Conservation (phyloP, 2,113 vertebrate genomes). For the Edolisoma coerulescens region DNA sequence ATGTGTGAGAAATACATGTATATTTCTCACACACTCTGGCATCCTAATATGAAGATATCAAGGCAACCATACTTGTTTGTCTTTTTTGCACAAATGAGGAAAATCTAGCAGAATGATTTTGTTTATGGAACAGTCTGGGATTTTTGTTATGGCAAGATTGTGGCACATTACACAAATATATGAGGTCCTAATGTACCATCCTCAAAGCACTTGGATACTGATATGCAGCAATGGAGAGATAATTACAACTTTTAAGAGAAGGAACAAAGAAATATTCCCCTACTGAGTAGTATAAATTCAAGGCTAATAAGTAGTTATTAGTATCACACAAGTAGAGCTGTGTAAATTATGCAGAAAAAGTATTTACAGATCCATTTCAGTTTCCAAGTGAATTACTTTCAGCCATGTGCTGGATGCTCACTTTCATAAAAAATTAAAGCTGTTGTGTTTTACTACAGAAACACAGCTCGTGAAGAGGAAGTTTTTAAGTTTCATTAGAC, state of each 20-base stretch:
- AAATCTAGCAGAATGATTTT: not conserved
- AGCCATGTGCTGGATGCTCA: not conserved
- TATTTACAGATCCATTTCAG: constrained; percentile 17
- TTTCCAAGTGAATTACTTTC: constrained; percentile 13
- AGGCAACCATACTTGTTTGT: not conserved
- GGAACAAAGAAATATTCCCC: not conserved
- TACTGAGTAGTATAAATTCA: not conserved
- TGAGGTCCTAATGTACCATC: not conserved
- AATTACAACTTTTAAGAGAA: not conserved
- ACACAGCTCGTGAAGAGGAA: not conserved
- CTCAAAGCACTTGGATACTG: not conserved
- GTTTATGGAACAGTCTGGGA: not conserved
- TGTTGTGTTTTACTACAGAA: not conserved
- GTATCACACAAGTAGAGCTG: not conserved
- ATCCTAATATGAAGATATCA: not conserved
- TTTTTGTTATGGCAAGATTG: not conserved
- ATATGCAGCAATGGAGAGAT: not conserved
- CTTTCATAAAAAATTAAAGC: constrained; percentile 39
- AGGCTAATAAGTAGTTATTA: not conserved
- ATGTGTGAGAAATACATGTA: not conserved
- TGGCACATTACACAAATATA: not conserved
- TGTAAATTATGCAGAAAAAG: constrained; percentile 23
- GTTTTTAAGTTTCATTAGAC: constrained; percentile 7
- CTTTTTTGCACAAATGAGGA: not conserved
- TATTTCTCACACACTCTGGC: not conserved